Conservation (phyloP, 2,113 vertebrate genomes). For the Spheniscus mendiculus region DNA sequence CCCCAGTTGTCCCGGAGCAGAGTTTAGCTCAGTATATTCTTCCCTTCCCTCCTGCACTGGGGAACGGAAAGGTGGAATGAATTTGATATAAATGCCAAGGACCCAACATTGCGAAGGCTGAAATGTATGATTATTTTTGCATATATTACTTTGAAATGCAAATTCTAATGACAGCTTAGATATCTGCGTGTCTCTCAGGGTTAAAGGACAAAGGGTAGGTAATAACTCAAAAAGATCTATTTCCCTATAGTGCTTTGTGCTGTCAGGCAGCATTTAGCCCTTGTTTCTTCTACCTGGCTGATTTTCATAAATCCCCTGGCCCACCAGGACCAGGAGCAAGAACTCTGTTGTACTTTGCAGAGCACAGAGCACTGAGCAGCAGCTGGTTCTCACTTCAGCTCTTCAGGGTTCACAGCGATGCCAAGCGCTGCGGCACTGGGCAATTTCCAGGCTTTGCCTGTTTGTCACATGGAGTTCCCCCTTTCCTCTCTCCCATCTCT, state of each 20-base stretch:
- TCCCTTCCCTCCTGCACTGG: neutral
- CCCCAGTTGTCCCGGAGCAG: accelerated
- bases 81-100: neutral
- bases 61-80: neutral
- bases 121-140: constrained; percentile 40
- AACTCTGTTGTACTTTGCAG: neutral
- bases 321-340: neutral
- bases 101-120: neutral
- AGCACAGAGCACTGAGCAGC: accelerated
- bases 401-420: neutral
- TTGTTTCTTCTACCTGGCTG: neutral
- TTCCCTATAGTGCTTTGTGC: neutral
- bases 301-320: neutral
- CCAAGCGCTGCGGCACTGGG: accelerated
- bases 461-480: neutral
- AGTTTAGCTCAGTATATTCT: neutral
- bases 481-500: neutral
- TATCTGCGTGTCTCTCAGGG: neutral
- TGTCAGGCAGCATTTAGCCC: neutral
- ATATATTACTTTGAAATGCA: constrained; percentile 62
- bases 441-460: neutral
- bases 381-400: neutral
- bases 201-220: constrained; percentile 43
- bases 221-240: constrained; percentile 18
- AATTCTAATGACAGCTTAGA: constrained; percentile 11